Conservation (phyloP, 2,888 invertebrate genomes). For the Tipula vernalis region DNA sequence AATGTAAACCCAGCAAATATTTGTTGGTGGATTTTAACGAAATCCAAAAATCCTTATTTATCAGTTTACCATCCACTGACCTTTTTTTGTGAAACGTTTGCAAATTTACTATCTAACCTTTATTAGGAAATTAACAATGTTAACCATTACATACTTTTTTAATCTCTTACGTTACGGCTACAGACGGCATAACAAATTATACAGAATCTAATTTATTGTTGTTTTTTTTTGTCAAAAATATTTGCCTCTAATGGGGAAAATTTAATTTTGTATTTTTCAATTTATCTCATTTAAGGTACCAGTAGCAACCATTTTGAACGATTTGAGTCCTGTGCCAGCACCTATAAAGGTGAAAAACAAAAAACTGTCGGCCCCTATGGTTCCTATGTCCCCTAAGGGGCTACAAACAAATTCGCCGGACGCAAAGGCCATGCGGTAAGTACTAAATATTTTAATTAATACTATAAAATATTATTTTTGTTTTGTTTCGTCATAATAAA, state of each 20-base stretch:
- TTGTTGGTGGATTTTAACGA: background rate
- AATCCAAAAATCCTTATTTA: background rate
- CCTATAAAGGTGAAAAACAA: constrained; percentile 20
- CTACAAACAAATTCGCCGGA: constrained; percentile 21
- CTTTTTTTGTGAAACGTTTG: background rate
- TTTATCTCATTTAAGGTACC: constrained; percentile 16
- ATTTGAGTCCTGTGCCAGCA: constrained; percentile 20
- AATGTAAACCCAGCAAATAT: background rate
- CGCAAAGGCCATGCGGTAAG: constrained; percentile 24
- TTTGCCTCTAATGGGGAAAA: background rate
- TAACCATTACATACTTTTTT: background rate
- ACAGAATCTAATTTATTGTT: background rate
- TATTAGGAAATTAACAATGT: background rate
- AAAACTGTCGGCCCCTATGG: constrained; percentile 18
- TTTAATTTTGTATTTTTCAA: background rate
- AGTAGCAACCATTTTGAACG: constrained; percentile 20
- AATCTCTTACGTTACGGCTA: background rate
- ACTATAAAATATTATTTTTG: background rate
- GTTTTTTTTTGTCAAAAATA: background rate
- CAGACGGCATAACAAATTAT: background rate
- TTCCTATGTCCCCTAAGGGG: constrained; percentile 22
- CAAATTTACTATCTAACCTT: background rate
- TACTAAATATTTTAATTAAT: background rate
- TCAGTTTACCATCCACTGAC: background rate
- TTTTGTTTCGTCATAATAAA: background rate